Evolutionary conservation across 2,888 invertebrate species (phyloP), one percentile per base, ranked within the genome.

Genomic region (Erynnis tages): DNA sequence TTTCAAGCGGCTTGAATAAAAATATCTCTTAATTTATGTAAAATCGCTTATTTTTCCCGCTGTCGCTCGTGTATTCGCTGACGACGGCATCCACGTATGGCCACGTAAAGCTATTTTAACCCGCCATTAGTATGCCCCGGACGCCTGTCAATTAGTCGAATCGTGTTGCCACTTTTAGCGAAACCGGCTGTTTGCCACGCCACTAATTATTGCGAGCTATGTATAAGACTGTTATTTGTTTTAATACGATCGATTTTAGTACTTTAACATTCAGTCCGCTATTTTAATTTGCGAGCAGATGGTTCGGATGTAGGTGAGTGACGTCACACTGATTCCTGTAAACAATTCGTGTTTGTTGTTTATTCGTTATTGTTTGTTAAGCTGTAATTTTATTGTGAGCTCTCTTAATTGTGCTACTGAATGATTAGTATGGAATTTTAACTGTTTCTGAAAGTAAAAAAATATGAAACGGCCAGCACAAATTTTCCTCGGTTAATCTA

Each of bases 61-160:
- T 23, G 16, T 21, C n/a, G 5, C n/a, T 34, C 23, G 34, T 7
- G n/a, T n/a, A n/a, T n/a, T n/a, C n/a, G 16, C 4, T 44, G 23
- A 23, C 10, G 14, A 35, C n/a, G n/a, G n/a, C n/a, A n/a, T n/a
- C 16, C 35, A 17, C 17, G 8, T 35, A 35, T 76, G 72, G 71
- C 76, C 73, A n/a, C n/a, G 79, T 83, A 82, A 84, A 83, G 74
- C 80, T 79, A 83, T 84, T 84, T 79, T 82, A 84, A 85, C 82
- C 71, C 68, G 59, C 78, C 74, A 86, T 86, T 84, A 79, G 78
- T 82, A 83, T 82, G 77, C 85, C 66, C 67, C 75, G 73, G 74
- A 72, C 77, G 71, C 70, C 62, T 70, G 73, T 73, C 81, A 82
- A 86, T 84, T 86, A 85, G 76, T 57, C 64, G 67, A 69, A 65